These are phyloP conservation scores for Spodoptera exigua DNA, from an alignment of 2,888 invertebrate species.

Conservation along the genomic window DNA sequence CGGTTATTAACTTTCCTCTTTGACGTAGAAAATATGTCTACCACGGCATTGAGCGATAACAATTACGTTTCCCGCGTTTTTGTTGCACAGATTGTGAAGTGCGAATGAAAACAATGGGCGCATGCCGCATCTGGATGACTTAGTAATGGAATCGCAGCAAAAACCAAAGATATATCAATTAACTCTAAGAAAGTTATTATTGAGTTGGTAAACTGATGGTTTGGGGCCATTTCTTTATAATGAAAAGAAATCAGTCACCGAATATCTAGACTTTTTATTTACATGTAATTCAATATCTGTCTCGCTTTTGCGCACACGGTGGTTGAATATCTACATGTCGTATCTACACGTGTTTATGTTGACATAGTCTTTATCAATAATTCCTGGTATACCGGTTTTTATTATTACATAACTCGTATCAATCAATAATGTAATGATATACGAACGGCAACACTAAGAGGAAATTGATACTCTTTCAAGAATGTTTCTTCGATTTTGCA, in stretches of 20 bases:
- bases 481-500: neutral
- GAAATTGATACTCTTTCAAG: conserved; percentile 5
- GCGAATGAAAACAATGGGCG: conserved; percentile 65
- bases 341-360: conserved; percentile 13
- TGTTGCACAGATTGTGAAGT: conserved; percentile 62
- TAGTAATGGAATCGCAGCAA: conserved; percentile 56
- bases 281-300: neutral
- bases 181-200: conserved; percentile 60
- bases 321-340: neutral
- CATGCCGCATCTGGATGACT: conserved; percentile 59
- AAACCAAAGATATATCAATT: conserved; percentile 67
- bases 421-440: conserved; percentile 4
- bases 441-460: neutral
- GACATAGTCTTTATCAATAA: conserved; percentile 16
- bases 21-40: conserved; percentile 71
- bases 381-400: neutral
- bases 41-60: conserved; percentile 69
- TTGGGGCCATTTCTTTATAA: conserved; percentile 17
- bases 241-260: neutral
- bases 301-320: conserved; percentile 4
- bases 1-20: conserved; percentile 79
- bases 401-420: conserved; percentile 9
- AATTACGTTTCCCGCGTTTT: conserved; percentile 79
- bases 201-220: conserved; percentile 21
- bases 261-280: neutral